Base-by-base conservation (phyloP, 37 sponge, comb jelly and placozoan genomes). In the Chondrosia reniformis region DNA sequence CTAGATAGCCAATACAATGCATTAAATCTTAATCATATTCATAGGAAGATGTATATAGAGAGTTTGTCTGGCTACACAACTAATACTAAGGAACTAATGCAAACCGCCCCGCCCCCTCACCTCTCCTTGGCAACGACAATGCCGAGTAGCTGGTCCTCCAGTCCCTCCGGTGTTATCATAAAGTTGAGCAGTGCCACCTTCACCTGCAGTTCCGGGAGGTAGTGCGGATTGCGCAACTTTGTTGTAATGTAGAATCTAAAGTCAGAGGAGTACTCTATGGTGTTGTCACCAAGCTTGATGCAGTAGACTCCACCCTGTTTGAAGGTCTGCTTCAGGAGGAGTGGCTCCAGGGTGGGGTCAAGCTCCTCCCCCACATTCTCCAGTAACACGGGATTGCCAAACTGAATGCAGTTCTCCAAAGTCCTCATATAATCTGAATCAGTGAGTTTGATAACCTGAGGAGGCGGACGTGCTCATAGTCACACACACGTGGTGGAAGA, bases 341-440 rank as follows among this genome's bases (percentile, higher is more conserved):
- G 89, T 33, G 99, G 99, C 65, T 98, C 99, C 62, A 98, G 87
- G 13, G 91, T 86, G 39, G 99, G 96, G 82, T 98, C 99, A 54
- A 98, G 67, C 82, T 98, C 99, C 79, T 98, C 99, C n/a, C 96
- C 92, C 45, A 98, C 96, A 82, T 98, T 98, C 85, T 98, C 99
- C 56, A 98, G 79, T 58, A 98, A 77, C 1, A 98, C 93, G 21
- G 99, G 99, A 17, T 61, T 98, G 0, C 99, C 99, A 80, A 98
- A 98, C 79, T 98, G 99, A 38, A 98, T 98, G 66, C 95, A 95
- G 77, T 98, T 98, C 88, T 98, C 99, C 33, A 98, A 89, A 46
- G 99, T 95, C 41, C 99, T 66, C 79, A 98, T 85, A 82, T 92
- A 98, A 76, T 98, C 99, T 0, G 94, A 46, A 31, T 98, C 86